Percentiles rank a stretch among this genome's conserved stretches.
Conservation (phyloP, 2,888 invertebrate species). For the Ptilodon capucinus region DNA sequence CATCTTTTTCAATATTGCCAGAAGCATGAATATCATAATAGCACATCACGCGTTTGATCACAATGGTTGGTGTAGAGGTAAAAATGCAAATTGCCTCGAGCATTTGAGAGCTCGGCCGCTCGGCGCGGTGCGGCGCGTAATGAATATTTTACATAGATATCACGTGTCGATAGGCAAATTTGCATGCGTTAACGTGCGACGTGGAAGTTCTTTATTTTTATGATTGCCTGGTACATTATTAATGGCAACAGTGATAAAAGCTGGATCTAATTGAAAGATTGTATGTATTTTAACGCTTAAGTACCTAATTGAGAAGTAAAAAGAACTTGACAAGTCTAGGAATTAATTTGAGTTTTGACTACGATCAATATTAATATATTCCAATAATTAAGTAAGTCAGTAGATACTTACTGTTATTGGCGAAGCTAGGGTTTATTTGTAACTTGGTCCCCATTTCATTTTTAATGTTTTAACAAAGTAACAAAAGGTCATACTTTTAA, state of each 20-base stretch:
- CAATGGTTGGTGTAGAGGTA: conserved; percentile 28
- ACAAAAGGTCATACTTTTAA: too few species aligned
- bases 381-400: too few species aligned
- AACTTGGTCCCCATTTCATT: too few species aligned
- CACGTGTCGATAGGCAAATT: conserved; percentile 53
- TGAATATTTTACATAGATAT: conserved; percentile 52
- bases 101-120: conserved; percentile 36
- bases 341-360: too few species aligned
- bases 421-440: too few species aligned
- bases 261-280: too few species aligned
- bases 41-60: conserved; percentile 4
- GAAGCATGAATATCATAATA: not conserved
- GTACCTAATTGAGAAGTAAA: too few species aligned
- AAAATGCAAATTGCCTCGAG: conserved; percentile 53
- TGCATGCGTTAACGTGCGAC: conserved; percentile 32
- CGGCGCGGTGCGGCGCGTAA: conserved; percentile 27
- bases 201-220: conserved; percentile 22
- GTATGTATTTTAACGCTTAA: too few species aligned
- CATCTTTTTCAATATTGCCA: not conserved
- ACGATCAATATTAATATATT: too few species aligned
- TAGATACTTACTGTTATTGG: too few species aligned
- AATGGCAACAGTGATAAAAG: conserved; percentile 2
- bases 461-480: too few species aligned
- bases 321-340: too few species aligned
- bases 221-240: conserved; percentile 32